These are phyloP conservation scores for Carcharodon carcharias DNA, from an alignment of 2,797 vertebrate genomes.

Conservation along the genomic window DNA sequence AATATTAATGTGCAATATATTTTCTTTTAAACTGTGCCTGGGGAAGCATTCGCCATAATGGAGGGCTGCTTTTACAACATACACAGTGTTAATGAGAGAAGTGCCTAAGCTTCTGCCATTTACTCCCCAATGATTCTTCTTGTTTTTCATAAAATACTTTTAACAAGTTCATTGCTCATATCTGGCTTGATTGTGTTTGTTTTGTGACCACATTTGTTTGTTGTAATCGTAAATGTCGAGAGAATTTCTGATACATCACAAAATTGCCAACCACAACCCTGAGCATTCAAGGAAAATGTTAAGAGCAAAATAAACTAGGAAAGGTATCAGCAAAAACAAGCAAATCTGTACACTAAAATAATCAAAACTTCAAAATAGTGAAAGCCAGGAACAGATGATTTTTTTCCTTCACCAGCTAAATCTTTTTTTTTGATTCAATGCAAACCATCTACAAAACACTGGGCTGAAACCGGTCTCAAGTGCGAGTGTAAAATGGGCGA, in stretches of 20 bases:
- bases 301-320: background rate
- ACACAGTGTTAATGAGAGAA: background rate
- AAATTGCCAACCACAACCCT: background rate
- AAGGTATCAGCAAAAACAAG: background rate
- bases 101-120: conserved; percentile 10
- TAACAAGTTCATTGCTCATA: conserved; percentile 28
- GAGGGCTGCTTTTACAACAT: conserved; percentile 11
- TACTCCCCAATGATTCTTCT: background rate
- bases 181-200: background rate
- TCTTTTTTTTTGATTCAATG: background rate
- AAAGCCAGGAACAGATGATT: background rate
- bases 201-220: background rate
- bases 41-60: conserved; percentile 12
- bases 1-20: conserved; percentile 33
- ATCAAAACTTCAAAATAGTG: background rate
- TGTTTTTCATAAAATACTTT: conserved; percentile 13
- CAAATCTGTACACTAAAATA: background rate
- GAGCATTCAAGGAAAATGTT: background rate
- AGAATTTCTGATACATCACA: background rate
- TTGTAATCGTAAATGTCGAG: background rate
- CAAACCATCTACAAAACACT: background rate
- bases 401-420: background rate
- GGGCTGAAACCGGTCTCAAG: background rate
- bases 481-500: background rate
- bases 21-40: conserved; percentile 28